Base-by-base conservation (phyloP, 64 coral and sea anemone species). In the Stichodactyla helianthus region DNA sequence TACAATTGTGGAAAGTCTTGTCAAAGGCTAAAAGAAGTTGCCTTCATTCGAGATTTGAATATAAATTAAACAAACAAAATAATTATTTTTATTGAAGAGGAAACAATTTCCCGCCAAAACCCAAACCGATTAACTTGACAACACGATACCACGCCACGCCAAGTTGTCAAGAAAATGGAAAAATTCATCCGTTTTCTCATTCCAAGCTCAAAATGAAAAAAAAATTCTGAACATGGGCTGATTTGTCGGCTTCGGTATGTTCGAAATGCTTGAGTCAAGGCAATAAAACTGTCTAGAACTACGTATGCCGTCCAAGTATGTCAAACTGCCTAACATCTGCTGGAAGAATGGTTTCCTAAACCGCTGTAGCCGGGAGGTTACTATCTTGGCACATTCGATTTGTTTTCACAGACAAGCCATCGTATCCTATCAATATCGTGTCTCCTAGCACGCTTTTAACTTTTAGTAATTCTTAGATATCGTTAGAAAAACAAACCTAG, bases 21-120 rank as follows among this genome's bases (percentile, higher is more conserved):
- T 58, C 55, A 58, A 11, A 58, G 14, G 9, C 0, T 11, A 58
- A 58, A 15, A 58, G 2, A 58, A 15, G 55, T 15, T 9, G 14
- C 9, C 14, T 58, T 58, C 55, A 58, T 58, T 58, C 2, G 62
- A 74, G 12, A 74, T 74, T 74, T 31, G 25, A 74, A 74, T 27
- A 74, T 26, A 74, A 31, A 74, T 74, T 74, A 74, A 74, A 74
- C 68, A 74, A 74, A 74, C 68, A 35, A n/a, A n/a, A 5, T 27
- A 9, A 31, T 74, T 31, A 2, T 31, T 11, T 74, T 74, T 26
- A 35, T 74, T 27, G 27, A 74, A 35, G 22, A 4, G 68, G 31
- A 27, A 74, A 74, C 11, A 74, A 27, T 13, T 74, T 74, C 68
- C 68, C 68, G 22, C 26, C 68, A 74, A 74, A 74, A 74, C 22